Evolutionary conservation across 2,888 invertebrate species (phyloP).

Genomic region (Phortica okadai): DNA sequence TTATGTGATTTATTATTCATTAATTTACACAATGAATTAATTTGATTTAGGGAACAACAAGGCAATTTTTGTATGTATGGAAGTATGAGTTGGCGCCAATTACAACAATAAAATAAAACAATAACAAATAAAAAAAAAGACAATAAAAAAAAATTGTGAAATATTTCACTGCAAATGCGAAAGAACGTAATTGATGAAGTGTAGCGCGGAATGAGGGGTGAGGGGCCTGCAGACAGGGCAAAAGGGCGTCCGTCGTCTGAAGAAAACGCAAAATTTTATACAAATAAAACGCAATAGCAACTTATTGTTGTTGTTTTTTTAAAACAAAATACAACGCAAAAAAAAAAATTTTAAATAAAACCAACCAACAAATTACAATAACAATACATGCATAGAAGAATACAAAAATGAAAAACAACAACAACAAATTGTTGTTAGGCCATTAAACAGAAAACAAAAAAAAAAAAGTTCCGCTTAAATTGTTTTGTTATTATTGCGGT

Average conservation of each 20-base stretch:
- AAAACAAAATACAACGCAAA: not conserved
- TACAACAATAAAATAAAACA: not conserved
- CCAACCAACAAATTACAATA: constrained; percentile 1
- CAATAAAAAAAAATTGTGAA: not conserved
- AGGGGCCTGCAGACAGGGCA: too few relatives aligned
- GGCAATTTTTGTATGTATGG: not conserved
- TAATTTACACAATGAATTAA: constrained; percentile 65
- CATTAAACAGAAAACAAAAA: constrained; percentile 43
- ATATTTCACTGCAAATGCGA: not conserved
- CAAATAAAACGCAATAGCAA: too few relatives aligned
- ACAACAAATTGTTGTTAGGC: constrained; percentile 60
- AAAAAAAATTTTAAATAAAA: not conserved
- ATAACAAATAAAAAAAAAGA: not conserved
- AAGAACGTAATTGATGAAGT: not conserved
- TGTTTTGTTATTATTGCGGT: constrained; percentile 54
- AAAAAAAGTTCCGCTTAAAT: constrained; percentile 64
- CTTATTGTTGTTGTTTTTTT: not conserved
- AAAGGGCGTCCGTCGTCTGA: too few relatives aligned
- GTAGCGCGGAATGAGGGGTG: too few relatives aligned
- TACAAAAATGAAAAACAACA: constrained; percentile 10
- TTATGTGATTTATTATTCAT: constrained; percentile 65
- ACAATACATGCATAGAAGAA: constrained; percentile 34
- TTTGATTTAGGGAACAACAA: constrained; percentile 53
- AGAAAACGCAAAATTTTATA: too few relatives aligned
- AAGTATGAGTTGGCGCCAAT: not conserved